Base-by-base conservation (phyloP, 2,113 vertebrate species). In the Nothocercus nigrocapillus region DNA sequence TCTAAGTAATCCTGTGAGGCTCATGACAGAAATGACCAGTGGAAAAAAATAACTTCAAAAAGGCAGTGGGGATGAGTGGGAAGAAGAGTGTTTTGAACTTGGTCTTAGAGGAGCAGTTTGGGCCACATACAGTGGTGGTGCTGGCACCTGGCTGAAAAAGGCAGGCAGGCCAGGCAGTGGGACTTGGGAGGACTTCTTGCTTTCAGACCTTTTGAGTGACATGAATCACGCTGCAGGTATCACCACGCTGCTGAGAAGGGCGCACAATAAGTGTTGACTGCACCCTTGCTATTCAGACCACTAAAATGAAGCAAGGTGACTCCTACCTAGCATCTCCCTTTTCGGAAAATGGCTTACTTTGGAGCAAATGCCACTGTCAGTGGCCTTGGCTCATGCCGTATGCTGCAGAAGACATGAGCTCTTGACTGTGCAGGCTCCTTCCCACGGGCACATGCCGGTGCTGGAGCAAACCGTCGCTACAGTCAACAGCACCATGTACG, bases 361-460 rank as follows among this genome's bases (percentile, higher is more conserved):
- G 53, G 30, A 63, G 49, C 36, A 47, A 73, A 76, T 25, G 58
- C 8, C 51, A 27, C 7, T 32, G 42, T 47, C 36, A 69, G 25
- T 36, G n/a, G n/a, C 21, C 59, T 73, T 68, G n/a, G 47, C 78
- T 38, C 61, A 85, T n/a, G 9, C 28, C 18, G 15, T 47, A 19
- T 30, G 25, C n/a, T 78, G 70, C n/a, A n/a, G 28, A 44, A 82
- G 21, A 58, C 8, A 42, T 14, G 20, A 74, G 64, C 49, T 82
- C 53, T 44, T 54, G n/a, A 10, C 49, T 1, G 0, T 40, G n/a
- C 19, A 38, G 49, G 38, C 11, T 18, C 62, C 51, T 75, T 51
- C 42, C 32, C 1, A 0, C 8, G 45, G n/a, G 19, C 22, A 38
- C 20, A 21, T 7, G 8, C 22, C 21, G 19, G 59, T 82, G n/a